phyloP scores from a whole-genome alignment of 2,888 invertebrate species.

The Drosophila affinis region DNA sequence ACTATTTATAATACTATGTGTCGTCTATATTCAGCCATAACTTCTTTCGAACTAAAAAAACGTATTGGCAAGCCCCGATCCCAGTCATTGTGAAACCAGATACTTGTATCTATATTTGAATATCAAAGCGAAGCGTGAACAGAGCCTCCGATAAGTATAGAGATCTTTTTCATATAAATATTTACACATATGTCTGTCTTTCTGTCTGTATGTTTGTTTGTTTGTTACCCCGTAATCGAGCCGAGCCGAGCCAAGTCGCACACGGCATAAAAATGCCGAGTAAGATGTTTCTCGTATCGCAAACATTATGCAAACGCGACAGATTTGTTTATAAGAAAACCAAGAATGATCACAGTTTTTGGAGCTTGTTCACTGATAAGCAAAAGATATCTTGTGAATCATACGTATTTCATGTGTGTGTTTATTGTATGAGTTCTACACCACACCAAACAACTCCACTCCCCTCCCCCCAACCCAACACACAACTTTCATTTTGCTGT shows the following conservation, averaged over 20 bases:
- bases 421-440: neutral
- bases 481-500: neutral
- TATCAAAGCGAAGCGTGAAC: neutral
- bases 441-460: neutral
- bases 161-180: neutral
- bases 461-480: neutral
- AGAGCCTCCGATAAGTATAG: neutral
- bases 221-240: neutral
- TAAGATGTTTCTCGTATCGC: neutral
- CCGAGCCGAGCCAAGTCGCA: neutral
- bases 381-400: neutral
- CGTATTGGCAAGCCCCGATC: neutral
- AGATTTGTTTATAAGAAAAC: neutral
- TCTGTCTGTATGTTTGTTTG: no score
- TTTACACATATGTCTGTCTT: neutral
- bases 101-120: slow-evolving; percentile 1
- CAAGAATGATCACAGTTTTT: neutral
- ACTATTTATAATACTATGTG: neutral
- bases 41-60: neutral
- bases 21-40: neutral
- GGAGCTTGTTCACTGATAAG: neutral
- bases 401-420: neutral
- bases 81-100: slow-evolving; percentile 16
- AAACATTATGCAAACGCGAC: neutral
- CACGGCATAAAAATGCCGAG: neutral